Evolutionary conservation across 2,113 vertebrate species (phyloP).

Genomic region (Neodontobutis hainanensis): DNA sequence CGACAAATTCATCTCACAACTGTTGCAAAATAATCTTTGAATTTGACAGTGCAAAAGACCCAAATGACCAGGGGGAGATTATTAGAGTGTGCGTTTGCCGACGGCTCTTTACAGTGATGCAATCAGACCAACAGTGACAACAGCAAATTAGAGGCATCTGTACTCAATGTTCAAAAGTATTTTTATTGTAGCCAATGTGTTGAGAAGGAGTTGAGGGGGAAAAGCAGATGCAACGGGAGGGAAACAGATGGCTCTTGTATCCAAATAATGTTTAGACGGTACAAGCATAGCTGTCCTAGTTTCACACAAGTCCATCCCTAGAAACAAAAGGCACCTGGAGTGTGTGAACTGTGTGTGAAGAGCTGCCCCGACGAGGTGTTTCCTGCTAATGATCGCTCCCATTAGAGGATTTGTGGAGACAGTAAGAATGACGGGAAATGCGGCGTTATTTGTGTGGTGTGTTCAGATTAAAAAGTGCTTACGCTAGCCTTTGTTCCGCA

Average conservation of each 20-base stretch:
- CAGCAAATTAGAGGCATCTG: conserved; percentile 10
- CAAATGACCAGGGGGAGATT: neutral
- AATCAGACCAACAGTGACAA: conserved; percentile 9
- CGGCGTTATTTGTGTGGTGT: neutral
- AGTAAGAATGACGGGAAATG: conserved; percentile 22
- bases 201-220: conserved; percentile 16
- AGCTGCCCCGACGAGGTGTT: conserved; percentile 21
- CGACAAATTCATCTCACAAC: conserved; percentile 25
- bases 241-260: conserved; percentile 31
- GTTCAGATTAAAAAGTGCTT: conserved; percentile 8
- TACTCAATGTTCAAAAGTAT: conserved; percentile 24
- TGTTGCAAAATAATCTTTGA: conserved; percentile 19
- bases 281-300: conserved; percentile 42
- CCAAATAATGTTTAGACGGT: conserved; percentile 39
- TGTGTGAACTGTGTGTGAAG: neutral
- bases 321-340: conserved; percentile 38
- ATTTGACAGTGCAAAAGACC: conserved; percentile 8
- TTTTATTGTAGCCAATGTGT: conserved; percentile 30
- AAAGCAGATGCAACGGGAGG: conserved; percentile 29
- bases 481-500: neutral
- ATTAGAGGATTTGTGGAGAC: conserved; percentile 9
- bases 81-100: neutral
- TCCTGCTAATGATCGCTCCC: conserved; percentile 22
- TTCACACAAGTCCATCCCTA: conserved; percentile 34
- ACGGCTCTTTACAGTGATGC: neutral